Percentiles rank a stretch among this genome's conserved stretches.
These are phyloP conservation scores for Brachystomella parvula DNA, from an alignment of 1,140 invertebrate genomes.

Conservation along the genomic window DNA sequence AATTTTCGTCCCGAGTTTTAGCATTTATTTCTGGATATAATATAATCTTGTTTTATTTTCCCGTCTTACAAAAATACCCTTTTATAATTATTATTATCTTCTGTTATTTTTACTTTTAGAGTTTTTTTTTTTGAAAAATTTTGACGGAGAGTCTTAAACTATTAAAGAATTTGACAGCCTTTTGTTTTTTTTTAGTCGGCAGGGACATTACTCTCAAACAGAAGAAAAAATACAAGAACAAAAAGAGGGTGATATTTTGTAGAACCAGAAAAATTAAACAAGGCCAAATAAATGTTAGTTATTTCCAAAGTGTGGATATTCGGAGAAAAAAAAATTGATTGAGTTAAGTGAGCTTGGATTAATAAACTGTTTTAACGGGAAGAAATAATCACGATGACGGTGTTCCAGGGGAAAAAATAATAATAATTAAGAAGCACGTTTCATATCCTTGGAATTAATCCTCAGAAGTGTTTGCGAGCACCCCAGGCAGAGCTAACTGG, in stretches of 20 bases:
- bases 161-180: background rate
- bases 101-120: background rate
- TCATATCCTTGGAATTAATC: constrained; percentile 6
- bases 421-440: constrained; percentile 5
- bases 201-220: background rate
- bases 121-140: background rate
- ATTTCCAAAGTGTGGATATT: too few species aligned
- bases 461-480: constrained; percentile 36
- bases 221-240: background rate
- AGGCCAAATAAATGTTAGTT: too few species aligned
- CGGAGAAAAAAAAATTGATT: too few species aligned
- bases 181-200: background rate
- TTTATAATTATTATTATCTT: constrained; percentile 14
- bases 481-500: constrained; percentile 36
- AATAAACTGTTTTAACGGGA: background rate
- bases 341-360: too few species aligned
- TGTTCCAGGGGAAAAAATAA: background rate
- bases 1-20: background rate
- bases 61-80: constrained; percentile 32
- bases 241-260: background rate
- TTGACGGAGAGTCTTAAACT: background rate
- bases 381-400: background rate
- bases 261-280: background rate
- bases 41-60: background rate
- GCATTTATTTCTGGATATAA: background rate